Base-by-base conservation (phyloP, 1,140 invertebrate species). In the Alviniconcha marisindica region DNA sequence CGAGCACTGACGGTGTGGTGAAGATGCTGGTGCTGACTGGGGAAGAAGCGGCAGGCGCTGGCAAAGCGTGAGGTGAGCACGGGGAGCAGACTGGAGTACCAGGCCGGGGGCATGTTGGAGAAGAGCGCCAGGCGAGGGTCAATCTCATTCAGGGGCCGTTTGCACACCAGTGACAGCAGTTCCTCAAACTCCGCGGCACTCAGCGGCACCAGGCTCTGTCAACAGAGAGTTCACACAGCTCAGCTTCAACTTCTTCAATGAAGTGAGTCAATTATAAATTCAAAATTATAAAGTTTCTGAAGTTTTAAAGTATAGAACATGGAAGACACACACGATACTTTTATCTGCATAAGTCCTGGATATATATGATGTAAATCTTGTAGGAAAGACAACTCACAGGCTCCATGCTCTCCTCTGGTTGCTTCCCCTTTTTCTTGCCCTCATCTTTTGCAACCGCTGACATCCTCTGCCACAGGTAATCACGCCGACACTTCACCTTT, bases 401-500 rank as follows among this genome's bases (percentile, higher is more conserved):
- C 77, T 88, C 86, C 80, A 82, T 66, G 76, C 84, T 83, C n/a
- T 90, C 87, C 28, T 90, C 88, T 83, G 87, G 86, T n/a, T 82
- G 60, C 36, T 84, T 87, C 66, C 84, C 86, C 83, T 89, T 90
- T 63, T 86, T 88, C 80, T 79, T 89, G 18, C 44, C 76, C 33
- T 88, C 87, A 21, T 91, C 91, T 38, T 88, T 87, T 15, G 86
- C 93, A 81, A 87, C 91, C 88, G 91, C 83, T 12, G 96, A 87
- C 42, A 97, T 91, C 89, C 95, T 94, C 84, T 96, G 95, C 96
- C 96, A 97, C 0, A 96, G 92, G 31, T 95, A 92, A 91, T 96
- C 96, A 77, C 96, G 95, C 76, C 96, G 92, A 91, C 96, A 97
- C 88, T 96, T 95, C 15, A 95, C 92, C 63, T 94, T 94, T 56